Evolutionary conservation across 2,888 invertebrate genomes (phyloP), one percentile per base, ranked within the genome.

Genomic region (Odontocerum albicorne): DNA sequence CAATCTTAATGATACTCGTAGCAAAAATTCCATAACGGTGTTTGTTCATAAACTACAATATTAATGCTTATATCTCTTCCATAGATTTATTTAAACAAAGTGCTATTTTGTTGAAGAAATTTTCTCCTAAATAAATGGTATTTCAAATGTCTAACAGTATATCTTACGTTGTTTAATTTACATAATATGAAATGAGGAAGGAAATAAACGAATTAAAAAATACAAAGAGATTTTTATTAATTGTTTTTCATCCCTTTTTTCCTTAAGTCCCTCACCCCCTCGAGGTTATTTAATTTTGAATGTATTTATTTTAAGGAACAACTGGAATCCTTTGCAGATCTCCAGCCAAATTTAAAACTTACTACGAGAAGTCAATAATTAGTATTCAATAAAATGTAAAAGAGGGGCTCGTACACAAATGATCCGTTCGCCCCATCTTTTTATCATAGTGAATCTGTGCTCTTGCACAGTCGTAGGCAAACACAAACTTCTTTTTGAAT

Each of bases 181-280:
- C 59, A 56, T 56, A 53, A 55, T 59, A 56, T 53, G 53, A 49
- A 59, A 56, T 50, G 51, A 56, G 43, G 50, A 60, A 43, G 50
- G 43, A 54, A 60, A 60, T 60, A 57, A 60, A 60, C 54, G 50
- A 60, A 57, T 54, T 60, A 52, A 47, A 57, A 57, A 54, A 49
- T 50, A 44, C 42, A 47, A 43, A 43, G 38, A 49, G 49, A 43
- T 38, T 53, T 59, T 59, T 56, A 59, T 53, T 56, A 56, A 53
- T 59, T 53, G 43, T 56, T 50, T 53, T 53, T 32, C 49, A 42
- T 15, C 32, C 44, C 46, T 39, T 51, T 46, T 22, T 33, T 22
- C 38, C 33, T 49, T 33, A 13, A 39, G 43, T 22, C 49, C 36
- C 43, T 20, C 47, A 22, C 47, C 58, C 54, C 36, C 17, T 22